Evolutionary conservation across 2,888 invertebrate species (phyloP).

Genomic region (Eudasyphora cyanicolor): DNA sequence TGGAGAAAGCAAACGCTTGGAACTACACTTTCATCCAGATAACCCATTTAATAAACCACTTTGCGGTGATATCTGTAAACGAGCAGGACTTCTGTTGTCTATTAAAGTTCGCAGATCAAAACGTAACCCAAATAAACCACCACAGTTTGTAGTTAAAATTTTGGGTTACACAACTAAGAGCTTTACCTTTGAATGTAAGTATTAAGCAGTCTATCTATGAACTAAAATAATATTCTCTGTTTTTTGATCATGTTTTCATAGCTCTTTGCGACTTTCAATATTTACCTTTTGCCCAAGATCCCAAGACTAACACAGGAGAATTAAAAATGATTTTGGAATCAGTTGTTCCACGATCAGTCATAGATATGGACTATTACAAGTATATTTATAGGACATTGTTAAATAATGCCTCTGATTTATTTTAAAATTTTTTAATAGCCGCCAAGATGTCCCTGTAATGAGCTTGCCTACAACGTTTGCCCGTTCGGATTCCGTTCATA

Average conservation of each 20-base stretch:
- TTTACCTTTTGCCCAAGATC: slow-evolving; percentile 85
- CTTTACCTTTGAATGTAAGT: slow-evolving; percentile 78
- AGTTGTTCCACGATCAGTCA: slow-evolving; percentile 82
- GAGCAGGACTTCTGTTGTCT: slow-evolving; percentile 87
- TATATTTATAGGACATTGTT: slow-evolving; percentile 52
- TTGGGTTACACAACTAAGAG: slow-evolving; percentile 75
- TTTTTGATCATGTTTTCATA: slow-evolving; percentile 76
- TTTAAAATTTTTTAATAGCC: slow-evolving; percentile 70
- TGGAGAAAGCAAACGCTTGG: slow-evolving; percentile 84
- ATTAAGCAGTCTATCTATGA: neutral
- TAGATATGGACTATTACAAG: slow-evolving; percentile 82
- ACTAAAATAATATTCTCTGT: neutral
- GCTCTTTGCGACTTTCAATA: slow-evolving; percentile 96
- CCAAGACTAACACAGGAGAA: slow-evolving; percentile 57
- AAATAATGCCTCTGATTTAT: neutral
- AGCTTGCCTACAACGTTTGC: slow-evolving; percentile 90
- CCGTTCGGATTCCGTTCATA: slow-evolving; percentile 85
- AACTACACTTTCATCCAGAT: slow-evolving; percentile 89
- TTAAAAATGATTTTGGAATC: slow-evolving; percentile 83
- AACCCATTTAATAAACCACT: slow-evolving; percentile 90
- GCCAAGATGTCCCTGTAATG: slow-evolving; percentile 82
- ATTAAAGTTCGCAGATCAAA: slow-evolving; percentile 84
- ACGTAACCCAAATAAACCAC: slow-evolving; percentile 71
- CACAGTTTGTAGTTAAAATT: slow-evolving; percentile 72
- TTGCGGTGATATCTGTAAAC: slow-evolving; percentile 85